Conservation (phyloP, 1,140 invertebrate species). For the Saccostrea glomerata region DNA sequence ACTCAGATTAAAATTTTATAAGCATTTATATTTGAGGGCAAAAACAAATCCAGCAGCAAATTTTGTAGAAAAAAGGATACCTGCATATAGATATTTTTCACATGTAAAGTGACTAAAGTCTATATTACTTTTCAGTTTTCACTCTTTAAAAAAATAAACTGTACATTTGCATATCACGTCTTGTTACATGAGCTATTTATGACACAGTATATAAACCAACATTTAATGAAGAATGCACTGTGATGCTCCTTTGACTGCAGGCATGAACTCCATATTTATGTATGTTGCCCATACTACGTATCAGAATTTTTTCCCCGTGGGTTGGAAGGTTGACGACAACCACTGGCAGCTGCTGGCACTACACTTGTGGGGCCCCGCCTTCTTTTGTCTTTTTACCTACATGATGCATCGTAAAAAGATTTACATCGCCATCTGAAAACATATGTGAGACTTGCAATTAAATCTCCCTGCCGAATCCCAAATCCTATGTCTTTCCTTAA, state of each 20-base stretch:
- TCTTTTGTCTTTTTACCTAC: conserved; percentile 89
- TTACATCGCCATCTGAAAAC: conserved; percentile 81
- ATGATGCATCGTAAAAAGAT: conserved; percentile 85
- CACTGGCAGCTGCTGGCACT: conserved; percentile 87
- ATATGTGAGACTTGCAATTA: not conserved
- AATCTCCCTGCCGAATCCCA: not conserved
- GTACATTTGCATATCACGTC: no score
- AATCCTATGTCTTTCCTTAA: not conserved
- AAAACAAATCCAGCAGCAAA: no score
- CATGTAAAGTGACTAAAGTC: no score
- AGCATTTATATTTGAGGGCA: no score
- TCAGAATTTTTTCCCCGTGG: conserved; percentile 87
- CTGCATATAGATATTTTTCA: no score
- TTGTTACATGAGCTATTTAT: not conserved
- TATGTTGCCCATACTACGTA: conserved; percentile 91
- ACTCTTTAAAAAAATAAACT: no score
- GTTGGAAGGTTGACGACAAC: conserved; percentile 82
- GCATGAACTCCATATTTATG: conserved; percentile 93
- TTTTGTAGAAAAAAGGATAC: no score
- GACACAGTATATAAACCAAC: not conserved
- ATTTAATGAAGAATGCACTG: not conserved
- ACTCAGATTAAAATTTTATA: no score
- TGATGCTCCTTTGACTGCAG: conserved; percentile 75
- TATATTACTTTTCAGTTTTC: no score
- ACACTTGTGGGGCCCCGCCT: conserved; percentile 87